These are phyloP conservation scores for Equus quagga DNA, from an alignment of 2,113 vertebrate species.

Conservation along the genomic window DNA sequence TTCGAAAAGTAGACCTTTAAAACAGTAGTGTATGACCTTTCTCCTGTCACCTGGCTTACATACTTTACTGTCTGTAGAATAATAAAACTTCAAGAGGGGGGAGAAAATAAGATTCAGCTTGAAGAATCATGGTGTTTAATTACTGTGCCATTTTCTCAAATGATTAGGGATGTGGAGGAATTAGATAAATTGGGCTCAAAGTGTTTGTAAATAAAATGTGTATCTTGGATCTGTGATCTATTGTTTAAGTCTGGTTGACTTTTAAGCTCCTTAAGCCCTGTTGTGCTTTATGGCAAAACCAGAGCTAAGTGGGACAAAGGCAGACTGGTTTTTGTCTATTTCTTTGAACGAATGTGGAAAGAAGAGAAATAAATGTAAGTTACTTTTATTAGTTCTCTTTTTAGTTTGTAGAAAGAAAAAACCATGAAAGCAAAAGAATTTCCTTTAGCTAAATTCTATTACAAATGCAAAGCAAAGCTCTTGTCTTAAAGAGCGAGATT, in stretches of 20 bases:
- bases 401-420: constrained; percentile 37
- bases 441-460: not conserved
- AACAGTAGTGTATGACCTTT: not conserved
- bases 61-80: constrained; percentile 1
- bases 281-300: not conserved
- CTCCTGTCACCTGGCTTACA: not conserved
- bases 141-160: not conserved
- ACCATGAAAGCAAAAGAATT: not conserved
- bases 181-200: not conserved
- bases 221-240: not conserved
- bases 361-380: constrained; percentile 12
- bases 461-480: not conserved
- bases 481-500: not conserved
- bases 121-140: not conserved
- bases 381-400: not conserved
- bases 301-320: constrained; percentile 51
- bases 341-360: constrained; percentile 28
- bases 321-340: constrained; percentile 16
- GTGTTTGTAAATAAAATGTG: constrained; percentile 49
- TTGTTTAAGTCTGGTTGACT: constrained; percentile 1
- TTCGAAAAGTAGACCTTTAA: constrained; percentile 4
- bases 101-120: not conserved
- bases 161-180: not conserved
- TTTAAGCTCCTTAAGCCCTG: constrained; percentile 3
- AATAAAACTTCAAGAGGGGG: not conserved